Base-by-base conservation (phyloP, 2,113 vertebrate species). In the Origma solitaria region DNA sequence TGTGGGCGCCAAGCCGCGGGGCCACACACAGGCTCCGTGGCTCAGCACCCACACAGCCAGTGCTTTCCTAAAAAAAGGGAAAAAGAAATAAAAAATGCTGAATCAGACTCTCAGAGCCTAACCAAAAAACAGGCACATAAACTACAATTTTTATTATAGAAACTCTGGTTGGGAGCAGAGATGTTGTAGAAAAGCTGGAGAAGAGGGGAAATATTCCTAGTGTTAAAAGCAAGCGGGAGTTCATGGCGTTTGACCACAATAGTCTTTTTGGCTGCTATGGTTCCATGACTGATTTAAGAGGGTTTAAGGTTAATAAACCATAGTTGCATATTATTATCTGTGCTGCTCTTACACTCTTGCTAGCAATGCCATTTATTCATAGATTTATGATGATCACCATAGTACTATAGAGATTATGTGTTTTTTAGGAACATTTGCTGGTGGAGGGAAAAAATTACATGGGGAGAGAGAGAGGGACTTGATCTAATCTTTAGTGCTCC, bases 261-360 rank as follows among this genome's bases (percentile, higher is more conserved):
- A 96, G 88, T 95, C 94, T 96, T 97, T 85, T 97, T 97, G 96
- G 97, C 96, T 96, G 93, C 94, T 92, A 92, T 84, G 90, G 82
- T 94, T 70, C 86, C 69, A 64, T 92, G 95, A 96, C 76, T 95
- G 92, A 97, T 95, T 94, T 88, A 94, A 94, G 89, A 64, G 58
- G 24, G 68, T 90, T 96, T 97, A 96, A 96, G 86, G 90, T 96
- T 97, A 96, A 97, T 96, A 95, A 97, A 89, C 94, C 64, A 45
- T 95, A 92, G 91, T 80, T 96, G 80, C 82, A 75, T 95, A 84
- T 90, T 97, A 96, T 95, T 94, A 90, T 96, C 89, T 96, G 72
- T 82, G 47, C 58, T 90, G 82, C 60, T 90, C 64, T 91, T 94
- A 50, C 77, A 81, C 44, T 96, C 80, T 94, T 33, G 3, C 58